phyloP scores from a whole-genome alignment of 2,797 vertebrate genomes.

The Sciaenops ocellatus region DNA sequence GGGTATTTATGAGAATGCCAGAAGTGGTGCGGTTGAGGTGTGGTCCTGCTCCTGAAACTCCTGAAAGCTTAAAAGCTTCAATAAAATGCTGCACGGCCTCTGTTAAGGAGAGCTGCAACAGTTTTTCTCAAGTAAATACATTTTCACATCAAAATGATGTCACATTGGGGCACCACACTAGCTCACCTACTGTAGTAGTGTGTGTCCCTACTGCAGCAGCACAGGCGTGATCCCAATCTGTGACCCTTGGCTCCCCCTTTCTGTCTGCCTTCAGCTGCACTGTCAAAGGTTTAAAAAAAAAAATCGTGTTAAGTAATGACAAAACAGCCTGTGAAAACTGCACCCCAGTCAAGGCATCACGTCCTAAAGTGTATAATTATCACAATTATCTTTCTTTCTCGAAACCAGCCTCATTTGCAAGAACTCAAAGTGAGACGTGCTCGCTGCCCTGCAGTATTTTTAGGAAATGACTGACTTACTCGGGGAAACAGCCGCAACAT shows the following conservation, averaged over 20 bases:
- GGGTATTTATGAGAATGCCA: too few species aligned
- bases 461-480: slow-evolving; percentile 26
- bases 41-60: too few species aligned
- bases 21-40: too few species aligned
- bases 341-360: background rate
- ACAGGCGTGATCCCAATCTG: too few species aligned
- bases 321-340: background rate
- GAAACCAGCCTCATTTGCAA: slow-evolving; percentile 20
- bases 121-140: background rate
- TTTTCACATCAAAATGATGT: background rate
- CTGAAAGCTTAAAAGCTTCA: too few species aligned
- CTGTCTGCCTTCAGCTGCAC: too few species aligned
- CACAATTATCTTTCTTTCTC: background rate
- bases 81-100: background rate
- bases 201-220: too few species aligned
- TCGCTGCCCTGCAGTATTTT: slow-evolving; percentile 33
- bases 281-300: too few species aligned
- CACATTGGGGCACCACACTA: too few species aligned
- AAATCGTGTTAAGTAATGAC: background rate
- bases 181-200: too few species aligned
- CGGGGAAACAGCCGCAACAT: slow-evolving; percentile 29
- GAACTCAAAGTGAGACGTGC: slow-evolving; percentile 7
- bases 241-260: too few species aligned
- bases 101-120: background rate
- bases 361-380: background rate